phyloP scores from a whole-genome alignment of 1,140 invertebrate species.

The Cyclina sinensis region DNA sequence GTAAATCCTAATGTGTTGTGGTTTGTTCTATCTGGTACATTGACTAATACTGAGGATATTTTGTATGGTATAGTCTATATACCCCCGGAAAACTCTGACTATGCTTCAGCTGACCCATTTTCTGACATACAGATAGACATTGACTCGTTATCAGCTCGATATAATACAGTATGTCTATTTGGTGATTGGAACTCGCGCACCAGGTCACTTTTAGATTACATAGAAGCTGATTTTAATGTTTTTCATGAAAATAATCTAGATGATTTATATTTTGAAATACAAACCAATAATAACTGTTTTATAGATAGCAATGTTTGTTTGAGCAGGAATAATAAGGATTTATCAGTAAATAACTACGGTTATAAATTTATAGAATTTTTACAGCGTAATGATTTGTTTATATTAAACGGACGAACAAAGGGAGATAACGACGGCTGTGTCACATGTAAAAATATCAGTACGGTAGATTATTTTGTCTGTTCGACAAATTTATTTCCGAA shows the following conservation, averaged over 20 bases:
- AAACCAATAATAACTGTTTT: neutral
- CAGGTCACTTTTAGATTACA: neutral
- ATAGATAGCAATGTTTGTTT: neutral
- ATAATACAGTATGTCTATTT: neutral
- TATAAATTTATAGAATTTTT: slow-evolving; percentile 22
- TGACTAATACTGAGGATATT: neutral
- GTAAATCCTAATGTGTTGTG: neutral
- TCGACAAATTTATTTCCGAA: neutral
- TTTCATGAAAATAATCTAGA: slow-evolving; percentile 1
- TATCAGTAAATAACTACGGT: neutral
- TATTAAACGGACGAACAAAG: neutral
- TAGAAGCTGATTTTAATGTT: neutral
- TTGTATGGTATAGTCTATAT: slow-evolving; percentile 3
- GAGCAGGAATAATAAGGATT: neutral
- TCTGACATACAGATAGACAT: neutral
- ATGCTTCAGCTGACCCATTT: neutral
- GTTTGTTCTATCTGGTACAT: neutral
- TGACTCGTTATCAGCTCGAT: neutral
- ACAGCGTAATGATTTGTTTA: neutral
- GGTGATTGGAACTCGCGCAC: neutral
- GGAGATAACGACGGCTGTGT: neutral
- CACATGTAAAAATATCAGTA: slow-evolving; percentile 25
- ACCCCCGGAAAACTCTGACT: slow-evolving; percentile 9
- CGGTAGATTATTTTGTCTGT: no score
- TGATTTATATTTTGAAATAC: slow-evolving; percentile 3